Evolutionary conservation across 2,888 invertebrate genomes (phyloP), one percentile per base, ranked within the genome.

Genomic region (Eristalinus aeneus): DNA sequence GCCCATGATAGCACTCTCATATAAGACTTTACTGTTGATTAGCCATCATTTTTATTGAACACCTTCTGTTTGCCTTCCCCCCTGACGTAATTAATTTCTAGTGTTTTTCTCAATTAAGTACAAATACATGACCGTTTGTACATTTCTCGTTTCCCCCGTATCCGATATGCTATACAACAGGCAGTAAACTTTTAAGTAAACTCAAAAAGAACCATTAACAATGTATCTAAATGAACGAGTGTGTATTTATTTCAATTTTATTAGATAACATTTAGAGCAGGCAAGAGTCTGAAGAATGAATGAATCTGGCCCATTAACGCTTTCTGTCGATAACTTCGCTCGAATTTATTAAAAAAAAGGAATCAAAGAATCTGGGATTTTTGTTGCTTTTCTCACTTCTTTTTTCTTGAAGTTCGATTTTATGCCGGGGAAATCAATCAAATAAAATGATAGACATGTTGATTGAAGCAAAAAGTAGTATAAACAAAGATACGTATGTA

Each of bases 391-490:
- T 65, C 63, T 76, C 60, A 65, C 61, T 39, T 67, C n/a, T 54
- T 53, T 63, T 61, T 73, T 78, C 81, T 73, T 86, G 75, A 77
- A 85, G 85, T 88, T 84, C 68, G 85, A 85, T 88, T 85, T 88
- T 80, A 82, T 85, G 88, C 89, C 88, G 74, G 86, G 88, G 88
- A 88, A 89, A 89, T 89, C 89, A 89, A 89, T 89, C 89, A 89
- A 89, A 88, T 86, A 82, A 87, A 88, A 88, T 89, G 89, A 89
- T 89, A 88, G 89, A 89, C 89, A 89, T 88, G 88, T 89, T 89
- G 89, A 89, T 89, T 89, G 89, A 89, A 89, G 89, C 82, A 88
- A 89, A 89, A 89, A 88, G 88, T 89, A 89, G 88, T 88, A 89
- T 85, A 89, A 83, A 87, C 85, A 77, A 86, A 72, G 68, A 76